Conservation (phyloP, 1,140 invertebrate genomes). For the Oedothorax gibbosus region DNA sequence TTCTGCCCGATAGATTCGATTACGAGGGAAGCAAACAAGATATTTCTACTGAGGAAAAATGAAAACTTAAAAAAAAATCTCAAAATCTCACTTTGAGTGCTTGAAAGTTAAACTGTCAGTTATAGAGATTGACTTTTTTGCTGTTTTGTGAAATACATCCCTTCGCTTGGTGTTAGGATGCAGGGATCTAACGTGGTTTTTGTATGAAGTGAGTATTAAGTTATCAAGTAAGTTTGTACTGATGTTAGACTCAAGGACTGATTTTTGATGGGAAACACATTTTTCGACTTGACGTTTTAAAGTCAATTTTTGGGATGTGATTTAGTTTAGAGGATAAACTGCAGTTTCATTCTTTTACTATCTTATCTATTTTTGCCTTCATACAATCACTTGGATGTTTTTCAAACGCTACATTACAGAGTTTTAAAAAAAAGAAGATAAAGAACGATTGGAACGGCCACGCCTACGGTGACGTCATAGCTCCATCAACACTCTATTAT, state of each 20-base stretch:
- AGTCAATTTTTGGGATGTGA: background rate
- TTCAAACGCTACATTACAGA: no score
- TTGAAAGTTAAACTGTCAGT: conserved; percentile 21
- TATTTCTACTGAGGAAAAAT: conserved; percentile 11
- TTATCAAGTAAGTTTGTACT: background rate
- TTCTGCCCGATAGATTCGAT: conserved; percentile 28
- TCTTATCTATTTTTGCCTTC: no score
- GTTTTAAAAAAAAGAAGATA: no score
- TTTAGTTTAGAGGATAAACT: no score
- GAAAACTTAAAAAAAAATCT: background rate
- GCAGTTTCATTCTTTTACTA: no score
- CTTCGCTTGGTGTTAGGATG: conserved; percentile 4
- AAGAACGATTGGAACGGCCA: no score
- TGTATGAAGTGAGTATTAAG: conserved; percentile 13
- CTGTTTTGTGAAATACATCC: conserved; percentile 18
- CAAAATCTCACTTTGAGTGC: background rate
- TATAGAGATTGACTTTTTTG: conserved; percentile 24
- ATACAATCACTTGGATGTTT: no score
- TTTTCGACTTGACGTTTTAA: conserved; percentile 13
- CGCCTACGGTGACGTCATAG: no score
- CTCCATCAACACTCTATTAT: no score
- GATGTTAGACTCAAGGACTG: conserved; percentile 14
- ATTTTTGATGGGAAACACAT: conserved; percentile 20
- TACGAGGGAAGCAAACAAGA: conserved; percentile 27
- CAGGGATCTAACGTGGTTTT: background rate